Conservation (phyloP, 23 tunicate genomes). For the Diplosoma virens region DNA sequence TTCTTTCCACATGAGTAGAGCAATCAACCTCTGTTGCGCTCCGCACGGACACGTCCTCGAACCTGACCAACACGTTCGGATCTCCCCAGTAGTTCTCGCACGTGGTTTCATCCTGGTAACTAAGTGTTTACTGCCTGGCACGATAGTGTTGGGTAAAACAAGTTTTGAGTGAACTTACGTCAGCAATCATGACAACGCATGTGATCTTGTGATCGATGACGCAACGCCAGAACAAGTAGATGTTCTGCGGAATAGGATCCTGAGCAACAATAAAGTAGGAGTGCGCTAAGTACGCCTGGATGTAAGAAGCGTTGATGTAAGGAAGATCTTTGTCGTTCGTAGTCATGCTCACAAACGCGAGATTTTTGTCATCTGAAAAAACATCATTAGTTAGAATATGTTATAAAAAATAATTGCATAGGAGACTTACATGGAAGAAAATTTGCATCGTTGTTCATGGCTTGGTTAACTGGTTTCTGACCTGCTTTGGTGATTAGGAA, state of each 20-base stretch:
- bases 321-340: constrained; percentile 6
- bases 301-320: constrained; percentile 22
- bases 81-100: constrained; percentile 26
- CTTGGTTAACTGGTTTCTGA: constrained; percentile 15
- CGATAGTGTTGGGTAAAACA: not conserved
- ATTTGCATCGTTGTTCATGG: not conserved
- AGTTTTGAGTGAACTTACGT: not conserved
- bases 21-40: constrained; percentile 4
- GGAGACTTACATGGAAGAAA: constrained; percentile 20
- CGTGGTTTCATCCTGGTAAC: not conserved
- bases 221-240: constrained; percentile 34
- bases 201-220: constrained; percentile 17
- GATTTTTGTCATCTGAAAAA: constrained; percentile 9
- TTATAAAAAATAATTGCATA: not conserved
- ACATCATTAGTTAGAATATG: not conserved
- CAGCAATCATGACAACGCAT: constrained; percentile 35
- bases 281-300: constrained; percentile 16
- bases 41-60: constrained; percentile 24
- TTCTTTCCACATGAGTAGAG: constrained; percentile 18
- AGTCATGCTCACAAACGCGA: constrained; percentile 14
- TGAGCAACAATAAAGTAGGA: constrained; percentile 27
- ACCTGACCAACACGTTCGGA: not conserved
- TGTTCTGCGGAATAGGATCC: constrained; percentile 7
- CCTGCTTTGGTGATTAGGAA: not conserved
- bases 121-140: not conserved